Base-by-base conservation (phyloP, 2,113 vertebrate genomes). In the Sakesphorus luctuosus region DNA sequence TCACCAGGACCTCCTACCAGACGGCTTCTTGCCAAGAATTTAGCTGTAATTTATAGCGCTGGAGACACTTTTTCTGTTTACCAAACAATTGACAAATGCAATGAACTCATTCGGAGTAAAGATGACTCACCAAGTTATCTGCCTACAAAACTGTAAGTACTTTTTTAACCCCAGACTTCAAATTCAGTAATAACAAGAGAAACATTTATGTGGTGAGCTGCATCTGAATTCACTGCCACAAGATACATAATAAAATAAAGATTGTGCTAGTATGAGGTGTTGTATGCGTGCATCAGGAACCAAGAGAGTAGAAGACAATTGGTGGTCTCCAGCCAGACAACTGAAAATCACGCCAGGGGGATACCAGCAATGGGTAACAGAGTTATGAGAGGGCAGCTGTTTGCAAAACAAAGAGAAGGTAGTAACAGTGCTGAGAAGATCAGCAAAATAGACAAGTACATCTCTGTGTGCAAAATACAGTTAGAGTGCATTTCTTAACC, bases 81-180 rank as follows among this genome's bases (percentile, higher is more conserved):
- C 89, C 97, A 99, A 67, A 98, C 98, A 84, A 98, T 99, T 92
- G 99, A 99, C 85, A 98, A 98, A 94, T 99, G 99, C 97, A 99
- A 99, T 97, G 99, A 99, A 91, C 98, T 99, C 94, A 99, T 99
- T 96, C 98, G 98, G 81, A 99, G 98, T 97, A 99, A 98, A 98
- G 99, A 99, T 96, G 99, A 99, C 97, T 99, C 99, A 24, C 99
- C 99, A 66, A 99, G 99, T 76, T 98, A 98, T 89, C 98, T 99
- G 77, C 99, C 99, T 16, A 99, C 98, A 3, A 98, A 99, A 91
- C 98, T 99, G 99, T 99, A 97, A 99, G 99, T 96, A 26, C 20
- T 36, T 68, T 63, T 90, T 83, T 77, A 80, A 47, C 68, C 59
- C 46, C 36, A 63, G 68, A 26, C n/a, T 55, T 82, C 76, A 72